Percentiles rank a stretch among this genome's conserved stretches.
These are phyloP conservation scores for Chamaea fasciata DNA, from an alignment of 2,113 vertebrate genomes.

Conservation along the genomic window DNA sequence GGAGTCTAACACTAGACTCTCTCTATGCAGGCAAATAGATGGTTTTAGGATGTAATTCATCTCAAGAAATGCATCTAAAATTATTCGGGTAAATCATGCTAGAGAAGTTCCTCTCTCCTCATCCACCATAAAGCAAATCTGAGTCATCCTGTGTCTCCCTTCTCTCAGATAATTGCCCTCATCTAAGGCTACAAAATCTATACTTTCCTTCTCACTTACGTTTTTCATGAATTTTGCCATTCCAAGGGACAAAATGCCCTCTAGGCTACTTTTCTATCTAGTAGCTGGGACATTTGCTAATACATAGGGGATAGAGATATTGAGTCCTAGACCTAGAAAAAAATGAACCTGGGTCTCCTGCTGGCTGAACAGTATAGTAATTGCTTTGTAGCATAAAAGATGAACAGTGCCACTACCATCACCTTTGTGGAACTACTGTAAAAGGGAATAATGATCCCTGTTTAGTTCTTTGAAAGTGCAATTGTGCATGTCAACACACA, in stretches of 20 bases:
- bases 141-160: not conserved
- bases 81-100: slow-evolving; percentile 8
- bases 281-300: not conserved
- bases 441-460: not conserved
- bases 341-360: not conserved
- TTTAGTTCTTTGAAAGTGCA: not conserved
- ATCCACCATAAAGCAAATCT: not conserved
- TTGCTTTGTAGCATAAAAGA: not conserved
- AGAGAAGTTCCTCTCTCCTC: not conserved
- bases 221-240: not conserved
- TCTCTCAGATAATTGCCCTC: not conserved
- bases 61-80: not conserved
- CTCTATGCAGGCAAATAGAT: not conserved
- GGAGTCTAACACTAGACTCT: not conserved
- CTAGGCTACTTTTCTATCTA: not conserved
- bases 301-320: not conserved
- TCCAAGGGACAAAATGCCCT: not conserved
- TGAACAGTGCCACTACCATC: not conserved
- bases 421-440: not conserved
- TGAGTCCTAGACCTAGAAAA: not conserved
- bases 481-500: not conserved
- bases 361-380: not conserved
- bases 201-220: not conserved
- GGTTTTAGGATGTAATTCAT: not conserved
- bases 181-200: not conserved